phyloP scores from a whole-genome alignment of 2,113 vertebrate genomes.

The Brienomyrus longianalis region DNA sequence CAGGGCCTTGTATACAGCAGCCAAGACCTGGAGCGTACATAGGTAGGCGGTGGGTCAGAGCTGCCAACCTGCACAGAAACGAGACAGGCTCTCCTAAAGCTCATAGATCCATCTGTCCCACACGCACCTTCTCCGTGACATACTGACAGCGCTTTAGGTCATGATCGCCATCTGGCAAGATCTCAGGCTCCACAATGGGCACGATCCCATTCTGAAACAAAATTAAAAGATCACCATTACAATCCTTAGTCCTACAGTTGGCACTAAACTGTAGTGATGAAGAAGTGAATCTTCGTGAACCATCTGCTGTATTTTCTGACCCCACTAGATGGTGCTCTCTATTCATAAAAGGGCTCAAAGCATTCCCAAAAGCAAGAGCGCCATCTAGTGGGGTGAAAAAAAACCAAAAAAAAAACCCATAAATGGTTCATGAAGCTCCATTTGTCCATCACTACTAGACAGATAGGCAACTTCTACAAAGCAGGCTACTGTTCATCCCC shows the following conservation, averaged over 20 bases:
- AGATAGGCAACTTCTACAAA: neutral
- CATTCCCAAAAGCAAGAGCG: too few relatives aligned
- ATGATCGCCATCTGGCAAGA: constrained; percentile 91
- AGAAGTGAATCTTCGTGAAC: too few relatives aligned
- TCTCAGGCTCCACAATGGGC: constrained; percentile 96
- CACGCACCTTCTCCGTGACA: constrained; percentile 85
- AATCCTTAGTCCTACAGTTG: neutral
- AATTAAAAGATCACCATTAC: neutral
- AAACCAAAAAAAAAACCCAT: too few relatives aligned
- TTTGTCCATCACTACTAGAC: neutral
- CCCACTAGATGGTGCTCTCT: too few relatives aligned
- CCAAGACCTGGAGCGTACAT: constrained; percentile 68
- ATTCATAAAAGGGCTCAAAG: too few relatives aligned
- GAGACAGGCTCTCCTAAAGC: neutral
- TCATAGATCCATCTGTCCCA: neutral
- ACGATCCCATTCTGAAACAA: constrained; percentile 85
- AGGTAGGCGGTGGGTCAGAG: neutral
- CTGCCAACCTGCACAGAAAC: neutral
- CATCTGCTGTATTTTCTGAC: too few relatives aligned
- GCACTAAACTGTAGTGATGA: neutral
- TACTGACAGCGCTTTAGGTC: constrained; percentile 95
- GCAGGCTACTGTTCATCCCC: neutral
- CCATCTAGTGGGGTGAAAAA: too few relatives aligned
- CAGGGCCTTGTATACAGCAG: constrained; percentile 90
- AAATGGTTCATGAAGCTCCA: too few relatives aligned